Evolutionary conservation across 2,113 vertebrate genomes (phyloP).

Genomic region (Mormyrus lacerda): DNA sequence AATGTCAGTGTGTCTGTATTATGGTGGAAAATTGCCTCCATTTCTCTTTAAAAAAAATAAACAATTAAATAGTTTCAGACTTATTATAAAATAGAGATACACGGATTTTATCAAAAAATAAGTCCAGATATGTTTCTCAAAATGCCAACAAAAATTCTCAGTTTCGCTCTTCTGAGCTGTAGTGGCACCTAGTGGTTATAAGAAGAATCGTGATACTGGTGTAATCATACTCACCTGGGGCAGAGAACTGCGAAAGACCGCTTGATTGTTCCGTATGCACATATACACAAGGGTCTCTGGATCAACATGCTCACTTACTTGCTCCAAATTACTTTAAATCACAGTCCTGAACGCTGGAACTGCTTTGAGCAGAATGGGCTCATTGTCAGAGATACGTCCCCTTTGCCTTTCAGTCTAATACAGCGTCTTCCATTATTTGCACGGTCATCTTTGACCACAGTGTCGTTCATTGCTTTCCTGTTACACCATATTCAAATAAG

Average conservation of each 20-base stretch:
- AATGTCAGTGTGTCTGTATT: background rate
- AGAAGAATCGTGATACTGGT: background rate
- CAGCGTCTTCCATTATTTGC: background rate
- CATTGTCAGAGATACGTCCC: background rate
- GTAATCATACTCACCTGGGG: background rate
- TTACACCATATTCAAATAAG: background rate
- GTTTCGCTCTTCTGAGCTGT: background rate
- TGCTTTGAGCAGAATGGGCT: background rate
- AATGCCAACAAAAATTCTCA: background rate
- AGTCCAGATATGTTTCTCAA: background rate
- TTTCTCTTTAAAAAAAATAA: background rate
- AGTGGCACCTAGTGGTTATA: conserved; percentile 6
- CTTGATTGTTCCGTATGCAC: background rate
- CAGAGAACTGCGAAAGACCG: background rate
- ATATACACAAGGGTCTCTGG: background rate
- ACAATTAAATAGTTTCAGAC: background rate
- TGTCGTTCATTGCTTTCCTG: background rate
- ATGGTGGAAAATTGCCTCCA: background rate
- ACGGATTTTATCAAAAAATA: background rate
- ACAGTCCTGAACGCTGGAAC: background rate
- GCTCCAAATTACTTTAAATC: background rate
- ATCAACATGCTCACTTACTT: background rate
- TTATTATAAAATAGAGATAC: background rate
- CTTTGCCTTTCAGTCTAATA: background rate
- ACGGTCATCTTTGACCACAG: background rate